These are phyloP conservation scores for Heterotilapia buettikoferi DNA, from an alignment of 2,113 vertebrate species.

Conservation along the genomic window DNA sequence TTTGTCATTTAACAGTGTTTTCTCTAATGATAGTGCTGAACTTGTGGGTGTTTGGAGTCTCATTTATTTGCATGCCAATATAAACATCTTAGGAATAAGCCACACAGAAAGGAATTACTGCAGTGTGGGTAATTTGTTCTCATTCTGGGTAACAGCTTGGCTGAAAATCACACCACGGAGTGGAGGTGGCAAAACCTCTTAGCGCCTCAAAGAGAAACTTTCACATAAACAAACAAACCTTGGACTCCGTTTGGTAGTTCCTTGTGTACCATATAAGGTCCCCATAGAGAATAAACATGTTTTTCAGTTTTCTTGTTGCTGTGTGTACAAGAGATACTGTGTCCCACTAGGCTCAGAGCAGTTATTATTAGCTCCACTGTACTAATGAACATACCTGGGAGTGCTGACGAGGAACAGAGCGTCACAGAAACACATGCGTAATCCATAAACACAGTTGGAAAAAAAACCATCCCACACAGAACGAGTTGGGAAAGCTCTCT, in stretches of 20 bases:
- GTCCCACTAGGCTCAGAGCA: neutral
- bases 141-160: conserved; percentile 34
- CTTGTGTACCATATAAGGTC: neutral
- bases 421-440: neutral
- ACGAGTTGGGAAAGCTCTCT: neutral
- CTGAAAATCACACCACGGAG: conserved; percentile 4
- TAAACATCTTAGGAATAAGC: conserved; percentile 34
- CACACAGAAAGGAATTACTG: neutral
- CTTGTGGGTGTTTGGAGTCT: conserved; percentile 23
- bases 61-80: conserved; percentile 37
- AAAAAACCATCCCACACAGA: neutral
- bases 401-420: neutral
- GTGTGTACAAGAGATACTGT: neutral
- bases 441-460: neutral
- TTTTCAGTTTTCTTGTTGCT: conserved; percentile 2
- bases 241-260: neutral
- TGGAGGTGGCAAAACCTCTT: conserved; percentile 39
- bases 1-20: conserved; percentile 30
- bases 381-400: conserved; percentile 42
- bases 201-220: conserved; percentile 23
- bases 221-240: conserved; percentile 24
- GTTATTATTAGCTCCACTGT: conserved; percentile 32
- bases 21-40: conserved; percentile 39
- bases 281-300: neutral
- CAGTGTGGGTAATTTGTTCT: conserved; percentile 44